Evolutionary conservation across 92 coral and sea anemone species (phyloP).

Genomic region (Phymanthus crucifer): DNA sequence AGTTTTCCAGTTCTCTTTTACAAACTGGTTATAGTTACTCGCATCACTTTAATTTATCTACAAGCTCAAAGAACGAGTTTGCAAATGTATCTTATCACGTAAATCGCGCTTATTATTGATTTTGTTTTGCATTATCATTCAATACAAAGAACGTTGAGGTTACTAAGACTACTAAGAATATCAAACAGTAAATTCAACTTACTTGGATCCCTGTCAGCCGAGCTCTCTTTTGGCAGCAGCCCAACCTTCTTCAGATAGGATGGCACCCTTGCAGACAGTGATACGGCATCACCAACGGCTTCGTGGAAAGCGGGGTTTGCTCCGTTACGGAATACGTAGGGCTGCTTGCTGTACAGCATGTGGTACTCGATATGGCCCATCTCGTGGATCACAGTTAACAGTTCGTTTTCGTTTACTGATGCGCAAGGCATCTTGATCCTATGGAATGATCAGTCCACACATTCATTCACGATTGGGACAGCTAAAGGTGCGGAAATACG

Average conservation of each 20-base stretch:
- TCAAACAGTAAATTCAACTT: neutral
- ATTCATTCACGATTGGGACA: neutral
- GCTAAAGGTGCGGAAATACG: too few species aligned
- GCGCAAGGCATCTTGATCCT: constrained; percentile 52
- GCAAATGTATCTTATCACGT: too few species aligned
- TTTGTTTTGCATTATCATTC: neutral
- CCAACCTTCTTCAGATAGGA: constrained; percentile 33
- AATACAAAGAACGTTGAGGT: neutral
- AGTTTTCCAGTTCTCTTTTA: too few species aligned
- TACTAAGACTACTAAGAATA: neutral
- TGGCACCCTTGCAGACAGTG: constrained; percentile 37
- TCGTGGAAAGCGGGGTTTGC: constrained; percentile 42
- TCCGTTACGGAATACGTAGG: constrained; percentile 28
- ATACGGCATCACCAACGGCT: constrained; percentile 35
- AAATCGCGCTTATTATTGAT: neutral
- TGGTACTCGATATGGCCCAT: constrained; percentile 45
- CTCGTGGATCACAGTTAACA: constrained; percentile 34
- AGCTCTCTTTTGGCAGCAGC: constrained; percentile 2
- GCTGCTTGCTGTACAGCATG: constrained; percentile 34
- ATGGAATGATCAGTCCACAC: neutral
- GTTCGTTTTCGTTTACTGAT: constrained; percentile 23
- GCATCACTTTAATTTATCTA: too few species aligned
- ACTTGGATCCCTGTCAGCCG: constrained; percentile 17
- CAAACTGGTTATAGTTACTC: too few species aligned
- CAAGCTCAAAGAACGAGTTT: too few species aligned